Evolutionary conservation across 1,140 invertebrate genomes (phyloP), one percentile per base, ranked within the genome.

Genomic region (Drosophila santomea): DNA sequence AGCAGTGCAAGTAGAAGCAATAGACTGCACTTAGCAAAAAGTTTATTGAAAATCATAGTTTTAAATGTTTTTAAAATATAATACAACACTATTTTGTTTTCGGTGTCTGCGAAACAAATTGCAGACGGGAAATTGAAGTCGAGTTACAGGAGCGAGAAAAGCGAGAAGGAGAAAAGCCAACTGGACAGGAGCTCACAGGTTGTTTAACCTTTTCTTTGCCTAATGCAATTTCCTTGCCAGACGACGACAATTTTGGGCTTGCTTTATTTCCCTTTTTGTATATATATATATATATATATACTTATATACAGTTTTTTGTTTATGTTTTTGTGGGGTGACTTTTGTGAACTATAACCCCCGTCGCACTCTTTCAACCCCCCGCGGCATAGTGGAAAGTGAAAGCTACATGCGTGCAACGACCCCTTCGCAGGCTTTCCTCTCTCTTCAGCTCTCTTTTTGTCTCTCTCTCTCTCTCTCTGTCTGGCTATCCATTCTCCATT

Each of bases 211-310:
- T 72, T 81, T 59, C 50, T 78, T 72, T 36, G 54, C 43, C 60
- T 86, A 86, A 86, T 86, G 82, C 78, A 86, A 86, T 86, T 86
- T 86, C 78, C 82, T 75, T 75, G 78, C 82, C 82, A 86, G 82
- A 86, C 82, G 54, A 55, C 62, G 64, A 43, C 71, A 50, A 41
- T 57, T 41, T 62, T 39, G 47, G 69, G 39, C 20, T 55, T 54
- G 25, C 55, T 48, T 45, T 36, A 10, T 69, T 32, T 36, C 38
- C 38, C 32, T 56, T 62, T 55, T 39, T 14, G 3, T 39, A 11
- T 39, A 32, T 32, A 32, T 12, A 14, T 14, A 14, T 39, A 14
- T 14, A 54, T n/a, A n/a, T n/a, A n/a, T n/a, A 32, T 32, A 32
- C 38, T 39, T 14, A 14, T 39, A 14, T 14, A 54, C 14, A 2